These are phyloP conservation scores for Euura lappo DNA, from an alignment of 1,140 invertebrate genomes.

Conservation along the genomic window DNA sequence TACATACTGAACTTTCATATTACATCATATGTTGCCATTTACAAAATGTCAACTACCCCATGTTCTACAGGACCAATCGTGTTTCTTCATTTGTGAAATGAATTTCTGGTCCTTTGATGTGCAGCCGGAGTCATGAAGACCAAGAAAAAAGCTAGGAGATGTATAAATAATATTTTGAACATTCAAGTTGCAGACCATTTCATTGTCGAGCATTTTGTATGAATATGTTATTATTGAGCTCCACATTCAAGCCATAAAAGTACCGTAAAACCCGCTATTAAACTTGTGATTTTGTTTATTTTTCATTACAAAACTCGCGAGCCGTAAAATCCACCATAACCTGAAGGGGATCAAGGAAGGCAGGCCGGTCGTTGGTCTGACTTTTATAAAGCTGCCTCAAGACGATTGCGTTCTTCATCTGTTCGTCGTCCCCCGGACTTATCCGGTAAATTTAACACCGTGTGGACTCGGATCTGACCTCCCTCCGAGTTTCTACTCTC, in stretches of 20 bases:
- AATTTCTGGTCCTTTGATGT: background rate
- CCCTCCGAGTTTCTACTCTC: background rate
- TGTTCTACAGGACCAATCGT: no score
- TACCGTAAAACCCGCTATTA: slow-evolving; percentile 10
- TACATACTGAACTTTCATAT: no score
- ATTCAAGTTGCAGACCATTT: background rate
- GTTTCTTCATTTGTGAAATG: no score
- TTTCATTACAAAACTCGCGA: slow-evolving; percentile 7
- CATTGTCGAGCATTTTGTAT: slow-evolving; percentile 1
- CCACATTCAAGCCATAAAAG: slow-evolving; percentile 1
- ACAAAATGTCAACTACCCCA: no score
- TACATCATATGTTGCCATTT: no score
- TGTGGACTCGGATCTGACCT: background rate
- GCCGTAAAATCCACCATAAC: slow-evolving; percentile 11
- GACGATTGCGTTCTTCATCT: background rate
- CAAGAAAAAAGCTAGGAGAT: background rate
- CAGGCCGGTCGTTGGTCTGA: background rate
- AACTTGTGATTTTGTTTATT: slow-evolving; percentile 6
- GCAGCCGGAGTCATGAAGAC: background rate
- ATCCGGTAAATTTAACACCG: slow-evolving; percentile 6
- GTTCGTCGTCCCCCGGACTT: background rate
- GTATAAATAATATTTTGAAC: background rate
- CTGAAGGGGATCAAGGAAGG: background rate
- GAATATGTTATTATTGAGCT: slow-evolving; percentile 12
- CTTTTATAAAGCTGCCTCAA: slow-evolving; percentile 9